Base-by-base conservation (phyloP, 2,113 vertebrate genomes). In the Sylvia atricapilla region DNA sequence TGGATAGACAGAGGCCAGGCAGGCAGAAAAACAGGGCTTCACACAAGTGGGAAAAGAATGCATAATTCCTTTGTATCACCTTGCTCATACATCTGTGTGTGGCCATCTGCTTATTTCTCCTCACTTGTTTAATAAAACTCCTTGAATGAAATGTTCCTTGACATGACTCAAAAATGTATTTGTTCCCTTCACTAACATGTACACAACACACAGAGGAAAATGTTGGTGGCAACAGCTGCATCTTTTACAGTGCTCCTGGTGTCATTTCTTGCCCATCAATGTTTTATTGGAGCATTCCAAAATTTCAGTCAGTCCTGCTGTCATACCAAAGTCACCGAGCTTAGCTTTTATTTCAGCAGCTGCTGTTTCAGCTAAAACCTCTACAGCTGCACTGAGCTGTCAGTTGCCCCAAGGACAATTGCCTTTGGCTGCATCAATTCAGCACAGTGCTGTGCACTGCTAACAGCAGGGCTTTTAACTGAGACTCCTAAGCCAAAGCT, bases 261-360 rank as follows among this genome's bases (percentile, higher is more conserved):
- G 58, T 73, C 46, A 49, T 69, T 83, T 66, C 78, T 70, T 85
- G 49, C 58, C 52, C 18, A 4, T 82, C 53, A 60, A 33, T 56
- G 66, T 25, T 72, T 87, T 67, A 82, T n/a, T 44, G 74, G 52
- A 84, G 16, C 77, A 52, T 82, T 87, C 69, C 64, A 94, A 84
- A 82, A 68, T 75, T 79, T 94, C 69, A 37, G 44, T 72, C 7
- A 8, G 69, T 84, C 44, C 31, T 84, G 58, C 56, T 73, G 28
- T 56, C 58, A 62, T 22, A 37, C 3, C 5, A 72, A 56, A 87
- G 80, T 31, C 4, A 2, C 78, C 2, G 14, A 82, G 58, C 44
- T 92, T 74, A 75, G 60, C 25, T 79, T 94, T 95, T 53, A 64
- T 94, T 91, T 87, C 91, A 82, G 30, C 89, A 92, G 87, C 82